Conservation (phyloP, 2,113 vertebrate species). For the Hydrochoerus hydrochaeris region DNA sequence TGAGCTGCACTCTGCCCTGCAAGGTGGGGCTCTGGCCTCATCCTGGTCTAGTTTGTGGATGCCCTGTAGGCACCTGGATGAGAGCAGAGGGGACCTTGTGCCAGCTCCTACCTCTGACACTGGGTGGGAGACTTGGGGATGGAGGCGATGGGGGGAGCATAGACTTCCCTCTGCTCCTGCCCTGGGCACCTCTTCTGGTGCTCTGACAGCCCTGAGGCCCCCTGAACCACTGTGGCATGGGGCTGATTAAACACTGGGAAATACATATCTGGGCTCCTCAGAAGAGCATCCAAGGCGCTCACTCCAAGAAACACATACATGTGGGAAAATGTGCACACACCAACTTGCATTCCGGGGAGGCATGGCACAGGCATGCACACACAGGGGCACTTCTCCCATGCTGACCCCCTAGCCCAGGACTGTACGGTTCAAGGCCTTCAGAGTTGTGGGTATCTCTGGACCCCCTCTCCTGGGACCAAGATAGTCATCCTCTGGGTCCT, state of each 20-base stretch:
- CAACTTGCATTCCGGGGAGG: not conserved
- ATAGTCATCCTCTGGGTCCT: not conserved
- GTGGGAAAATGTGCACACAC: not conserved
- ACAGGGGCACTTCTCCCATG: not conserved
- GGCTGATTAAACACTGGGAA: not conserved
- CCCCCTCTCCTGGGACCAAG: too few species aligned
- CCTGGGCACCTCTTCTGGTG: not conserved
- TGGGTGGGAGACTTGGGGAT: not conserved
- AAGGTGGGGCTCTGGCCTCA: not conserved
- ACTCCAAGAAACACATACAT: not conserved
- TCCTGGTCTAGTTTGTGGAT: not conserved
- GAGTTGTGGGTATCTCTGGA: not conserved
- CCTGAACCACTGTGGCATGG: too few species aligned
- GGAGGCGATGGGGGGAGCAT: not conserved
- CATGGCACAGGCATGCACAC: not conserved
- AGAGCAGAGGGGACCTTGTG: not conserved
- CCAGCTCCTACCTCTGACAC: fast-evolving
- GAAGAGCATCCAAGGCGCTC: not conserved
- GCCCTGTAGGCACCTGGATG: not conserved
- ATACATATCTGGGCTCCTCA: not conserved
- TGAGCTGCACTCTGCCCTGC: not conserved
- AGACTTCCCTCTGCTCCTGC: not conserved
- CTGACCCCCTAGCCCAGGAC: not conserved
- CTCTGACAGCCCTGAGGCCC: not conserved
- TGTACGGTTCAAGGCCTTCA: fast-evolving